A percentile compares a stretch with the other conserved stretches of the same genome.
Evolutionary conservation across 53 echinoderm and acorn worm genomes (phyloP).

Genomic region (Crossaster papposus): DNA sequence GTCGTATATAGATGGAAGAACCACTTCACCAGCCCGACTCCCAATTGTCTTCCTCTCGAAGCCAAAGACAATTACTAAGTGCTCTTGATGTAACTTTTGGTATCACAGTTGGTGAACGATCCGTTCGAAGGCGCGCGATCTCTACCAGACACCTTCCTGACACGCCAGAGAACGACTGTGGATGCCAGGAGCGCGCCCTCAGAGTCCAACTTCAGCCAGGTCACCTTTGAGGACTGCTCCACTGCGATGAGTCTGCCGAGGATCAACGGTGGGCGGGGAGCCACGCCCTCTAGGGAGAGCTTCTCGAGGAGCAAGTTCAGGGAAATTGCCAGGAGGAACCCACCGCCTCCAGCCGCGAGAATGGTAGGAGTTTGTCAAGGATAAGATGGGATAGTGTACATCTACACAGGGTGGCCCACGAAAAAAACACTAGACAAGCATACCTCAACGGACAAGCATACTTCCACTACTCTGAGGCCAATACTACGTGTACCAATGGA

Average conservation of each 20-base stretch:
- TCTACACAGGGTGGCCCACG: no score
- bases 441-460: no score
- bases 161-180: constrained; percentile 17
- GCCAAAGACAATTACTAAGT: neutral
- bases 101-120: neutral
- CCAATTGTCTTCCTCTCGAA: neutral
- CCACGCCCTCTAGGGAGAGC: constrained; percentile 66
- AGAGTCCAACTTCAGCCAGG: constrained; percentile 49
- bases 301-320: constrained; percentile 80
- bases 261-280: constrained; percentile 68
- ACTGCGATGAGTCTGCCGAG: constrained; percentile 54
- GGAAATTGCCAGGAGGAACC: constrained; percentile 60
- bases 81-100: neutral
- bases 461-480: no score
- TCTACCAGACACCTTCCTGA: constrained; percentile 43
- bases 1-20: no score
- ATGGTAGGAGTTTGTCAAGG: neutral
- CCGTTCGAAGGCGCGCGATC: neutral
- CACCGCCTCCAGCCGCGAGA: neutral
- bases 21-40: neutral
- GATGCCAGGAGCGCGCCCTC: constrained; percentile 30
- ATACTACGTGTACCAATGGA: no score
- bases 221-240: constrained; percentile 8
- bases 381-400: neutral
- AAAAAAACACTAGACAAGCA: no score